Conservation (phyloP, 2,888 invertebrate genomes). For the Eucera pruinosa region DNA sequence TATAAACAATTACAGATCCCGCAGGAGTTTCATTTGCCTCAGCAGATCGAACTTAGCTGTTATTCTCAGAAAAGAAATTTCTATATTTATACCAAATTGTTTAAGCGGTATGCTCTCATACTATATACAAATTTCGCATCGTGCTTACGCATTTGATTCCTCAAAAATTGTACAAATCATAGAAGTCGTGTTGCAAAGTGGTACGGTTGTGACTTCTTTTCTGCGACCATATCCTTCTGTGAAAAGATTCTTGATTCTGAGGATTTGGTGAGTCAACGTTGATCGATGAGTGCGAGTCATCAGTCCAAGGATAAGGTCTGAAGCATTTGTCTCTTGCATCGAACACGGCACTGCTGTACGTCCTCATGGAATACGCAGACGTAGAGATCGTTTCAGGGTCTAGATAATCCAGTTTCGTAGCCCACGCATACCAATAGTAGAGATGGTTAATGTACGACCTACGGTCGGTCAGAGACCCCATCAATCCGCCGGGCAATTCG, state of each 20-base stretch:
- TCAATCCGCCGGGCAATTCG: conserved; percentile 42
- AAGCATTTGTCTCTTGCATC: conserved; percentile 30
- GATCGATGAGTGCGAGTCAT: conserved; percentile 55
- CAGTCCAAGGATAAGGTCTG: conserved; percentile 50
- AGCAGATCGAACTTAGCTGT: background rate
- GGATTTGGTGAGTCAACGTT: conserved; percentile 52
- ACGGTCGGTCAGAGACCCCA: conserved; percentile 70
- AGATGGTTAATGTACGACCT: conserved; percentile 47
- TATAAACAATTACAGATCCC: background rate
- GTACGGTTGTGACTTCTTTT: background rate
- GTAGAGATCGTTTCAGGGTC: conserved; percentile 32
- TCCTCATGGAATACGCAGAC: background rate
- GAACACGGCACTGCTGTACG: conserved; percentile 9
- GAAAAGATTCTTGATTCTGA: conserved; percentile 24
- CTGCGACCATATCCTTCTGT: conserved; percentile 10
- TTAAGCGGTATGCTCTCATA: no score
- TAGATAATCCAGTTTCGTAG: conserved; percentile 57
- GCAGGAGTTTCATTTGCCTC: background rate
- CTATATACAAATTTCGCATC: no score
- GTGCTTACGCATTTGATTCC: no score
- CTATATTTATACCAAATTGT: no score
- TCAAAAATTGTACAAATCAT: background rate
- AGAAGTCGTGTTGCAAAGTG: background rate
- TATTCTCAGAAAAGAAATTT: background rate
- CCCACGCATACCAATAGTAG: conserved; percentile 47